Evolutionary conservation across 2,113 vertebrate genomes (phyloP), one percentile per base, ranked within the genome.

Genomic region (Sinocyclocheilus rhinocerous): DNA sequence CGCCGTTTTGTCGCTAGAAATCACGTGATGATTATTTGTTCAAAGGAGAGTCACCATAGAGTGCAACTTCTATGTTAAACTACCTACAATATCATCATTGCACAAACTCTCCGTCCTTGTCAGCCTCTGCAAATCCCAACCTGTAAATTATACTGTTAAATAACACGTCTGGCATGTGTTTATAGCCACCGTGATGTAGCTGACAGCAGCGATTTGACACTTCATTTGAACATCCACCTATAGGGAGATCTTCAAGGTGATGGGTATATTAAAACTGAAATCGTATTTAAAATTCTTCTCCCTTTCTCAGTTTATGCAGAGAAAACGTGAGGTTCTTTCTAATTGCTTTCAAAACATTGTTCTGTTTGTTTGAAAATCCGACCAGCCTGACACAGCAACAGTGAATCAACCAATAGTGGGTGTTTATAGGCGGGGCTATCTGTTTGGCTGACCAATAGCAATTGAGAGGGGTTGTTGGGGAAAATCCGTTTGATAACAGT

Each of bases 111-210:
- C 15, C 18, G 0, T 22, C 29, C 26, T 61, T 39, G n/a, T 65
- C 36, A 18, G 16, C 12, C 59, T 42, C 36, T n/a, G 59, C 88
- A 93, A 87, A 89, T 59, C 29, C 18, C 26, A 33, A 65, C 57
- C 36, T 65, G 59, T 48, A 81, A 81, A 42, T 39, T 0, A 80
- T 61, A 80, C 77, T n/a, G 59, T 80, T 61, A 61, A 80, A 81
- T 81, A 65, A 42, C 76, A 59, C 5, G 15, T 65, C 61, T 52
- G 45, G 65, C 81, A 83, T 83, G 65, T 83, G 45, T 70, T 69
- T 55, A 83, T 83, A 81, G 79, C 79, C 36, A 65, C 63, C 79
- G 1, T 24, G 72, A 75, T 55, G 76, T 52, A 42, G 78, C 59
- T 81, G 57, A 76, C 79, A 81, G 61, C 36, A 33, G 45, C 0